Conservation (phyloP, 2,888 invertebrate genomes). For the Orthosia cruda region DNA sequence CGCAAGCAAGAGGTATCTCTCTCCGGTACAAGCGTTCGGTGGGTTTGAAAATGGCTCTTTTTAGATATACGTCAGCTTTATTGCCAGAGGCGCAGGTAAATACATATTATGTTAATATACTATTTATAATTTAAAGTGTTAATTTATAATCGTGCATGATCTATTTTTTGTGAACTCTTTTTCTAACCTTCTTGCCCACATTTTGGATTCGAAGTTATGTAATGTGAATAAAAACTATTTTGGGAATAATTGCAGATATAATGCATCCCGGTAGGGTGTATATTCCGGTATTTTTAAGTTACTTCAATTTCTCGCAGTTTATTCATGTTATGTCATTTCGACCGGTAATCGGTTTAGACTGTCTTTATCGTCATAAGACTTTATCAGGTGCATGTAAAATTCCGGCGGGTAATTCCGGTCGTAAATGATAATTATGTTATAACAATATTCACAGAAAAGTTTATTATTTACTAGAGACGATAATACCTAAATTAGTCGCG, state of each 20-base stretch:
- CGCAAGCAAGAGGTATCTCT: conserved; percentile 78
- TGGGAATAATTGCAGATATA: conserved; percentile 62
- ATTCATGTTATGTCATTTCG: conserved; percentile 14
- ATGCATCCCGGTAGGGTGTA: conserved; percentile 25
- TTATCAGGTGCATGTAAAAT: conserved; percentile 26
- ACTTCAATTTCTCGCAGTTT: neutral
- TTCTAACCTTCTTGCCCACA: conserved; percentile 80
- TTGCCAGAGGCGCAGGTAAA: conserved; percentile 93
- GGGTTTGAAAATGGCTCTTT: conserved; percentile 92
- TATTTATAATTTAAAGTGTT: conserved; percentile 12
- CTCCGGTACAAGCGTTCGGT: conserved; percentile 83
- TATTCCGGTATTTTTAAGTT: conserved; percentile 10
- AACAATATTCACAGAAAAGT: conserved; percentile 9
- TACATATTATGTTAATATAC: conserved; percentile 45
- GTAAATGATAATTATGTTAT: conserved; percentile 5
- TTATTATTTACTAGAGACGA: neutral
- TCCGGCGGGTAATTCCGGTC: conserved; percentile 55
- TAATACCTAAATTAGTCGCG: too few species aligned
- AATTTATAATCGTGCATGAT: conserved; percentile 4
- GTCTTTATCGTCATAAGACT: neutral
- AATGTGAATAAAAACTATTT: conserved; percentile 82
- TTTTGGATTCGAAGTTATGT: conserved; percentile 81
- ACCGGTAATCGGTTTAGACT: conserved; percentile 27
- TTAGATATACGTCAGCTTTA: conserved; percentile 93
- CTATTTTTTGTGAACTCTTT: conserved; percentile 42